Conservation (phyloP, 1,140 invertebrate genomes). For the Tribolium madens region DNA sequence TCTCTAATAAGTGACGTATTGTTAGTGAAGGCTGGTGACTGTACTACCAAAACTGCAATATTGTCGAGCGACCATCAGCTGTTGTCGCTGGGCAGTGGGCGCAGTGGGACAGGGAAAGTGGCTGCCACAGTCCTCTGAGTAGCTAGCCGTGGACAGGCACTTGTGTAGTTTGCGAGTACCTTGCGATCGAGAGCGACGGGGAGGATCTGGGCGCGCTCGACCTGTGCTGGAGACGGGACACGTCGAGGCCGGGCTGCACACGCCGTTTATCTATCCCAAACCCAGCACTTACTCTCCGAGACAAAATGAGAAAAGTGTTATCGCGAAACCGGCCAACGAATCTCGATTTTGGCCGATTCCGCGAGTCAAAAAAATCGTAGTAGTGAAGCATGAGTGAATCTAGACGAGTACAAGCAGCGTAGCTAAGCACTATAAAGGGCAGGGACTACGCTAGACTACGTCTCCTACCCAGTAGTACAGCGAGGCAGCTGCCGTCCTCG, state of each 20-base stretch:
- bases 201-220: constrained; percentile 64
- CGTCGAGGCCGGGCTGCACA: constrained; percentile 65
- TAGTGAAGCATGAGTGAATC: constrained; percentile 44
- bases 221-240: constrained; percentile 61
- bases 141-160: constrained; percentile 84
- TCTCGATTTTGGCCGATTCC: constrained; percentile 5
- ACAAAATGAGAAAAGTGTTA: constrained; percentile 19
- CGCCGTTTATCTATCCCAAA: constrained; percentile 63
- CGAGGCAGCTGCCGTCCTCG: constrained; percentile 75
- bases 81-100: constrained; percentile 66
- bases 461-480: constrained; percentile 67
- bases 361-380: constrained; percentile 11
- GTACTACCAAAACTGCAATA: constrained; percentile 95
- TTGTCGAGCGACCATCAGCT: constrained; percentile 83
- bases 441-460: constrained; percentile 52
- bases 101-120: constrained; percentile 56
- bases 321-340: constrained; percentile 6
- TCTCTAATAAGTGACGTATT: constrained; percentile 36
- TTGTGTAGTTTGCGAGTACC: constrained; percentile 91
- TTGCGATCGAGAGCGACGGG: constrained; percentile 83
- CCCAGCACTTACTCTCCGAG: constrained; percentile 54
- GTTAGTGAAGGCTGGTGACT: constrained; percentile 67
- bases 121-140: constrained; percentile 73
- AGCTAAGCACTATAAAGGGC: constrained; percentile 39
- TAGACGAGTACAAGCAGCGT: constrained; percentile 58